phyloP scores from a whole-genome alignment of 2,797 vertebrate genomes.

The Acrossocheilus fasciatus region DNA sequence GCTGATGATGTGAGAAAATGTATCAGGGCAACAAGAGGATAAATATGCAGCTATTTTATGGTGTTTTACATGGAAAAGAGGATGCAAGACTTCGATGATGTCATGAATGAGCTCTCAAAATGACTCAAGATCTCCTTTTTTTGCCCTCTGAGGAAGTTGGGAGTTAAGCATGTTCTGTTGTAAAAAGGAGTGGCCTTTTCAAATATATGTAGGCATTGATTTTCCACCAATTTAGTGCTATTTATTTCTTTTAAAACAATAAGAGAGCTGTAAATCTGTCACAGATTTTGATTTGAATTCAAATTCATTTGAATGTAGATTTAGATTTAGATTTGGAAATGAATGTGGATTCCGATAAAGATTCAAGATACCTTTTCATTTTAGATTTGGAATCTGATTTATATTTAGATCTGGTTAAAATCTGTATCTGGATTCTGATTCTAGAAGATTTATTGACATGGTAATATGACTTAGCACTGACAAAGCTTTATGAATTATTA shows the following conservation, averaged over 20 bases:
- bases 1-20: conserved; percentile 18
- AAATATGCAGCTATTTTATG: neutral
- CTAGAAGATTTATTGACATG: neutral
- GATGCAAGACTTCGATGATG: conserved; percentile 9
- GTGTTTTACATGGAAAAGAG: neutral
- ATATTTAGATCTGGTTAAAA: neutral
- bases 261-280: neutral
- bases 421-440: neutral
- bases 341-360: neutral
- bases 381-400: conserved; percentile 3
- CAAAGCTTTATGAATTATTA: no score
- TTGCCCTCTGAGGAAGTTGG: conserved; percentile 10
- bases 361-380: neutral
- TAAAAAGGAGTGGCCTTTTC: neutral
- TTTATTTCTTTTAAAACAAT: neutral
- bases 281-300: neutral
- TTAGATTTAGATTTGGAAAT: neutral
- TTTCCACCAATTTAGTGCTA: neutral
- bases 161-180: neutral
- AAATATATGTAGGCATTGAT: neutral
- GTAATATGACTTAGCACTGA: neutral
- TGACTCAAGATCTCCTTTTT: conserved; percentile 5
- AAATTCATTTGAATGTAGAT: neutral
- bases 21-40: neutral
- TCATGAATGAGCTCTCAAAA: neutral